Conservation (phyloP, 2,797 vertebrate genomes). For the Phrynocephalus vlangalii region DNA sequence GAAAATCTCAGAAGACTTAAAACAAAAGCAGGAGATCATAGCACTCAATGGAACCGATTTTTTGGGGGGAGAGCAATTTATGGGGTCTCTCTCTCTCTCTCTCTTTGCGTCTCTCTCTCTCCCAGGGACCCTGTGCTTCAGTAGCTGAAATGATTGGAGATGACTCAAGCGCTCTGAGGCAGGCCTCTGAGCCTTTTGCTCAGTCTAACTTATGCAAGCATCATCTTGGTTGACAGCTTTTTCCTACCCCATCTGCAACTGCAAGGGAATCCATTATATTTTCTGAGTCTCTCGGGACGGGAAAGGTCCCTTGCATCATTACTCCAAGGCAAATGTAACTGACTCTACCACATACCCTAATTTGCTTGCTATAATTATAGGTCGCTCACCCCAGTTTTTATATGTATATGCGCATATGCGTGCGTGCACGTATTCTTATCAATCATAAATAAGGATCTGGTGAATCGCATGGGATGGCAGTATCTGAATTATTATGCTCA, state of each 20-base stretch:
- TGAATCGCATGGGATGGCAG: conserved; percentile 86
- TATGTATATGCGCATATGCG: neutral
- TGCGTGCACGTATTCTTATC: conserved; percentile 95
- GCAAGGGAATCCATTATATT: conserved; percentile 90
- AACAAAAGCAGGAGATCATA: conserved; percentile 18
- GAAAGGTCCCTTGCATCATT: conserved; percentile 94
- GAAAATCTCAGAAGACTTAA: conserved; percentile 25
- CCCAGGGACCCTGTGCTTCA: conserved; percentile 39
- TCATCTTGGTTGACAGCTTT: conserved; percentile 84
- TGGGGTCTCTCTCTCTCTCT: no score
- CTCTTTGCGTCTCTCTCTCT: conserved; percentile 11
- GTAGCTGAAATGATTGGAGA: conserved; percentile 66
- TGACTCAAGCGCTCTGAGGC: conserved; percentile 63
- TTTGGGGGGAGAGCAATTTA: neutral
- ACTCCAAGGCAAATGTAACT: conserved; percentile 98
- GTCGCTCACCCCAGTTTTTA: conserved; percentile 94
- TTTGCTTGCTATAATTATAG: conserved; percentile 99
- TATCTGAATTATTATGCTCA: conserved; percentile 93
- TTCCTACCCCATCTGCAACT: conserved; percentile 86
- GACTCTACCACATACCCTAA: conserved; percentile 93
- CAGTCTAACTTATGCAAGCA: conserved; percentile 81
- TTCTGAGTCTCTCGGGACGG: conserved; percentile 83
- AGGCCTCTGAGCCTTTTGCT: conserved; percentile 77
- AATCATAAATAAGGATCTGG: conserved; percentile 94
- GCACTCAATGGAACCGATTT: conserved; percentile 18